Percentiles rank a stretch among this genome's conserved stretches.
phyloP scores from a whole-genome alignment of 1,140 invertebrate species.

The Ips nitidus region DNA sequence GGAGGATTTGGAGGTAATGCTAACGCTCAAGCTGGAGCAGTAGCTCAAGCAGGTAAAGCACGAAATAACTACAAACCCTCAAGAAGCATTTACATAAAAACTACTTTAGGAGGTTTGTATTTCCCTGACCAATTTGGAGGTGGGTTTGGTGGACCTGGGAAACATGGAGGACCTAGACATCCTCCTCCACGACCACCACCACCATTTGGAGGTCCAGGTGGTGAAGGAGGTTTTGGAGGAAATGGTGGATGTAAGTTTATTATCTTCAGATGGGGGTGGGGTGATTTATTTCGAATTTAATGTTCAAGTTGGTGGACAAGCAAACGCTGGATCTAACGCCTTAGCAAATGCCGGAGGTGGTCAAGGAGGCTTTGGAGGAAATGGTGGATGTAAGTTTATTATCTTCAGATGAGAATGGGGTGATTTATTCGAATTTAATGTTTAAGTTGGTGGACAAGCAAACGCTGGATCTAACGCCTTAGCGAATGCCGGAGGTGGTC shows the following conservation, averaged over 20 bases:
- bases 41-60: background rate
- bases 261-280: no score
- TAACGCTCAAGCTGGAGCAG: background rate
- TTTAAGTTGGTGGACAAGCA: background rate
- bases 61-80: no score
- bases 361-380: slow-evolving; percentile 6
- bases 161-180: background rate
- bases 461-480: background rate
- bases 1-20: background rate
- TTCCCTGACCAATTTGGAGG: background rate
- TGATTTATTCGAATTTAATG: background rate
- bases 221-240: background rate
- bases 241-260: background rate
- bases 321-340: background rate
- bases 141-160: background rate
- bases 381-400: slow-evolving; percentile 3
- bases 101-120: slow-evolving; percentile 2
- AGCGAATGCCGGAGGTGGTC: background rate
- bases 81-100: background rate
- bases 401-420: no score
- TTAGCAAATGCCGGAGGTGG: background rate
- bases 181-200: no score
- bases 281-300: no score
- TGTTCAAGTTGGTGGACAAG: background rate
- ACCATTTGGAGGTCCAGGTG: background rate